phyloP scores from a whole-genome alignment of 2,113 vertebrate species.

The Pituophis catenifer region DNA sequence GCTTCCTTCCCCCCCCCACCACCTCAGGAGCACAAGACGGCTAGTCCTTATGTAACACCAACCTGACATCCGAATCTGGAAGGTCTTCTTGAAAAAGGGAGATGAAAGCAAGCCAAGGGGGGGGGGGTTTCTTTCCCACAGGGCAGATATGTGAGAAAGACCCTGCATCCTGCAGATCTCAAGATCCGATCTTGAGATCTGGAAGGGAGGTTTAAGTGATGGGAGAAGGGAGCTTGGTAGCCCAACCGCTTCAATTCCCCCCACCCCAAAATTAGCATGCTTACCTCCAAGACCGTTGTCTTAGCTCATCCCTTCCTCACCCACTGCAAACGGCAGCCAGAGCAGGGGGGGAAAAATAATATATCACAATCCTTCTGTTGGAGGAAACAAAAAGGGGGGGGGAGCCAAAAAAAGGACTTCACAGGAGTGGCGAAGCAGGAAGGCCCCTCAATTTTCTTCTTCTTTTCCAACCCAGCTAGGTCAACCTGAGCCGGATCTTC shows the following conservation, averaged over 20 bases:
- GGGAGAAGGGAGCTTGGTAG: conserved; percentile 34
- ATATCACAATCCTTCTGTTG: neutral
- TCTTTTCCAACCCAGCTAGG: conserved; percentile 24
- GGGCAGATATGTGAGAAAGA: neutral
- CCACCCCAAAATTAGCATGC: conserved; percentile 16
- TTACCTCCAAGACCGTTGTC: conserved; percentile 63
- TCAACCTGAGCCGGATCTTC: neutral
- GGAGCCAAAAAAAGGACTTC: neutral
- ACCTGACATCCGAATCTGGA: conserved; percentile 26
- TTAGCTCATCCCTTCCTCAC: conserved; percentile 57
- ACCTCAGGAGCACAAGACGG: neutral
- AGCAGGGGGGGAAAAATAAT: neutral
- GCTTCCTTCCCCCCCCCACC: neutral
- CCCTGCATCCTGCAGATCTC: neutral
- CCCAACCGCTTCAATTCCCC: neutral
- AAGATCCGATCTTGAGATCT: neutral
- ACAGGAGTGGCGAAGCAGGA: neutral
- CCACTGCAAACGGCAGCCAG: conserved; percentile 1
- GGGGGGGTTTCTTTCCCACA: neutral
- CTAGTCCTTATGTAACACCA: conserved; percentile 57
- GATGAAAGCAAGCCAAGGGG: conserved; percentile 6
- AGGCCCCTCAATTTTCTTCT: neutral
- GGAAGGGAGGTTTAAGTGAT: neutral
- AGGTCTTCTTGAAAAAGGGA: conserved; percentile 11
- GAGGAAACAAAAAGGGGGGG: neutral